These are phyloP conservation scores for Achlya flavicornis DNA, from an alignment of 2,888 invertebrate species.

Conservation along the genomic window DNA sequence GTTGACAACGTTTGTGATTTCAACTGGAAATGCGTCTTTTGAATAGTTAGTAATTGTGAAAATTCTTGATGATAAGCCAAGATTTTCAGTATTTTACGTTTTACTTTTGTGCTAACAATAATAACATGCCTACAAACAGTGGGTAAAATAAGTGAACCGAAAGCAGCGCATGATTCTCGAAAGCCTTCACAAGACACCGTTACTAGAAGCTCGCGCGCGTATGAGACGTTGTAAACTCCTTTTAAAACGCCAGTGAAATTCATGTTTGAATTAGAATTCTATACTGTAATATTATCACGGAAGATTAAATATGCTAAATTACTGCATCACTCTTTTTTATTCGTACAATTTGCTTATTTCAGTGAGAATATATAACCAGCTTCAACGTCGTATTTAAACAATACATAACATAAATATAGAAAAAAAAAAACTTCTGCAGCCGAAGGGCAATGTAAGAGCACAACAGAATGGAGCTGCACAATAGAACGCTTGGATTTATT, in stretches of 20 bases:
- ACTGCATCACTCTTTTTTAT: no score
- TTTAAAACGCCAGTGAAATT: neutral
- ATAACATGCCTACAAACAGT: neutral
- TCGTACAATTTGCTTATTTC: no score
- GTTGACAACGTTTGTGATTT: constrained; percentile 2
- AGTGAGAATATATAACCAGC: no score
- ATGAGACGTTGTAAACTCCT: neutral
- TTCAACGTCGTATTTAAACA: no score
- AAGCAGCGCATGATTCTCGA: neutral
- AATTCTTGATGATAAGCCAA: constrained; percentile 12
- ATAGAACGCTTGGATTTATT: no score
- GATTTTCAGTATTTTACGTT: constrained; percentile 1
- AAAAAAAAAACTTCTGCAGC: no score
- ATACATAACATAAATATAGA: no score
- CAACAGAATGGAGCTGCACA: no score
- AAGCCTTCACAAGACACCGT: neutral
- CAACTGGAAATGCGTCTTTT: neutral
- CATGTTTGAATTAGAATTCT: no score
- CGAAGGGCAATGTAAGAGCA: no score
- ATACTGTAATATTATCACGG: no score
- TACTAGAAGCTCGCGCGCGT: neutral
- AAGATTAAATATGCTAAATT: no score
- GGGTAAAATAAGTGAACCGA: neutral
- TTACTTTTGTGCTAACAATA: constrained; percentile 4
- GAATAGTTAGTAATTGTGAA: constrained; percentile 6